Evolutionary conservation across 2,888 invertebrate genomes (phyloP).

Genomic region (Cephus spinipes): DNA sequence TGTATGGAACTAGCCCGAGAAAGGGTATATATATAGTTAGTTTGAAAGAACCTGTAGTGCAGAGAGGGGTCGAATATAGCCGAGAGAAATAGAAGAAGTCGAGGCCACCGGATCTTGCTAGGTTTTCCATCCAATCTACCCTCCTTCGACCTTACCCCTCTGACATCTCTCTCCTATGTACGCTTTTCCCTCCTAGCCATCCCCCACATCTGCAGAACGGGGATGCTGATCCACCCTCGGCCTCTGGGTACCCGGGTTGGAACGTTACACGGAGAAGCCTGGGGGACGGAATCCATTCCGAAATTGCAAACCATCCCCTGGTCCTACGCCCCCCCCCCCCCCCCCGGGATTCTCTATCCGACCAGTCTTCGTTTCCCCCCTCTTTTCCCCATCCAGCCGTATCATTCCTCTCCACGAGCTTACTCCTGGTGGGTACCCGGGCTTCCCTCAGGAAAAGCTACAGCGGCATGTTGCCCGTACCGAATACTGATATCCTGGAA

Average conservation of each 20-base stretch:
- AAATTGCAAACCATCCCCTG: constrained; percentile 63
- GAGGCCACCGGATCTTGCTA: constrained; percentile 22
- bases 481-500: constrained; percentile 65
- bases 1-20: background rate
- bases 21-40: background rate
- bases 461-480: constrained; percentile 48
- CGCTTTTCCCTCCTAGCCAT: constrained; percentile 26
- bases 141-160: constrained; percentile 17
- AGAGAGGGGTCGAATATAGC: background rate
- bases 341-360: constrained; percentile 29
- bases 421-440: background rate
- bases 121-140: constrained; percentile 59
- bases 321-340: constrained; percentile 34
- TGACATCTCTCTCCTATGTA: constrained; percentile 21
- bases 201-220: constrained; percentile 40
- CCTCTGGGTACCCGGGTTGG: constrained; percentile 24
- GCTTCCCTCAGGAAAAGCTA: constrained; percentile 62
- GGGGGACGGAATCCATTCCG: constrained; percentile 64
- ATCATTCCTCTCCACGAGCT: constrained; percentile 24
- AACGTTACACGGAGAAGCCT: constrained; percentile 26
- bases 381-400: constrained; percentile 24
- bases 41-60: background rate
- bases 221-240: constrained; percentile 51
- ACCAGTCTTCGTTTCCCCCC: constrained; percentile 25
- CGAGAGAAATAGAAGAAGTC: constrained; percentile 30